Percentiles rank a stretch among this genome's conserved stretches.
These are phyloP conservation scores for Troilus luridus DNA, from an alignment of 2,888 invertebrate genomes.

Conservation along the genomic window DNA sequence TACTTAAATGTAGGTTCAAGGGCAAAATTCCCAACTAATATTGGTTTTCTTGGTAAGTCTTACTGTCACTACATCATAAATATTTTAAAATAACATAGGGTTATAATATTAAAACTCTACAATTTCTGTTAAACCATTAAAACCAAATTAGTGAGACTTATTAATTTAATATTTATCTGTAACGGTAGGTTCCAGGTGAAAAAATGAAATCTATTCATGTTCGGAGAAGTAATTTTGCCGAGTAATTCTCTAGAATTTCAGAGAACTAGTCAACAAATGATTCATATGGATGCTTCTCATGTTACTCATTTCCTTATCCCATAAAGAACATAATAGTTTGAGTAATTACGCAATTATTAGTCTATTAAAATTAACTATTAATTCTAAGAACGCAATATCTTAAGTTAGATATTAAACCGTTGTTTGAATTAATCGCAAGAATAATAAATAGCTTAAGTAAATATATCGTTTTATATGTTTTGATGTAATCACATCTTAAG, in stretches of 20 bases:
- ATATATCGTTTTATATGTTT: too few relatives aligned
- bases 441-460: neutral
- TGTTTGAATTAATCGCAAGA: neutral
- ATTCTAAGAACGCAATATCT: neutral
- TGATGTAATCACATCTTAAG: too few relatives aligned
- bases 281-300: conserved; percentile 4
- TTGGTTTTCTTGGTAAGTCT: too few relatives aligned
- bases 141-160: neutral
- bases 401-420: neutral
- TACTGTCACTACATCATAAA: too few relatives aligned
- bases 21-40: too few relatives aligned
- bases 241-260: neutral
- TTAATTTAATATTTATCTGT: neutral
- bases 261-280: neutral
- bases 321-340: neutral
- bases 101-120: too few relatives aligned
- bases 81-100: too few relatives aligned
- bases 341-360: neutral
- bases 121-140: too few relatives aligned
- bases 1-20: too few relatives aligned
- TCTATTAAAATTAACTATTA: neutral
- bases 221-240: conserved; percentile 8
- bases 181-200: neutral
- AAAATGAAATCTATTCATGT: neutral
- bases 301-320: neutral